phyloP scores from a whole-genome alignment of 2,113 vertebrate genomes.

The Porphyrio hochstetteri region DNA sequence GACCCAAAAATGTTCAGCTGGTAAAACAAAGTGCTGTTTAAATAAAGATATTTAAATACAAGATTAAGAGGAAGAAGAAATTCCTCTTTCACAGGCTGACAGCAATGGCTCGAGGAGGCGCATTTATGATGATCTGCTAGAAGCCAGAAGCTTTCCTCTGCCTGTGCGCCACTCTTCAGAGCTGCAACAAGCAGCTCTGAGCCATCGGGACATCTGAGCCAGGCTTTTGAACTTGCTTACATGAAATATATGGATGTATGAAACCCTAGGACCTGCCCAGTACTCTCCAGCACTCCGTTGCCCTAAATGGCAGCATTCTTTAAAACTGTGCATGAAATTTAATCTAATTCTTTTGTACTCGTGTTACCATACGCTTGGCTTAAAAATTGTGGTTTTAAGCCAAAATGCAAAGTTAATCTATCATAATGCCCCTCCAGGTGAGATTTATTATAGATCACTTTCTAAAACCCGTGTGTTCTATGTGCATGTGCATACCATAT shows the following conservation, averaged over 20 bases:
- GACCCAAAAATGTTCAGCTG: neutral
- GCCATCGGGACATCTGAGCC: neutral
- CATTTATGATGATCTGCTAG: neutral
- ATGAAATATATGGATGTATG: neutral
- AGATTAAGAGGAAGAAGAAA: too few species aligned
- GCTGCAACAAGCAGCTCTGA: conserved; percentile 10
- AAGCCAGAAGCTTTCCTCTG: neutral
- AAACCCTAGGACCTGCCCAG: neutral
- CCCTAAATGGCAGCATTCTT: conserved; percentile 61
- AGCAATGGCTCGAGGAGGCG: neutral
- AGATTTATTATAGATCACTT: conserved; percentile 74
- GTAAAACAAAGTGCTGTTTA: neutral
- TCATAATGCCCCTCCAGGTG: conserved; percentile 69
- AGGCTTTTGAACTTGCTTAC: neutral
- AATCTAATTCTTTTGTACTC: conserved; percentile 70
- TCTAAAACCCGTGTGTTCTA: conserved; percentile 44
- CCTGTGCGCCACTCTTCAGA: neutral
- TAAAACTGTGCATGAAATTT: conserved; percentile 64
- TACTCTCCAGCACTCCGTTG: neutral
- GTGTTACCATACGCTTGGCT: conserved; percentile 53
- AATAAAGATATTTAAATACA: neutral
- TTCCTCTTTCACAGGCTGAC: neutral
- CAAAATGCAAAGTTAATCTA: conserved; percentile 69
- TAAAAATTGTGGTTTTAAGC: conserved; percentile 55
- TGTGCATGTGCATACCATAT: conserved; percentile 66